phyloP scores from a whole-genome alignment of 2,888 invertebrate genomes.

The Agrochola circellaris region DNA sequence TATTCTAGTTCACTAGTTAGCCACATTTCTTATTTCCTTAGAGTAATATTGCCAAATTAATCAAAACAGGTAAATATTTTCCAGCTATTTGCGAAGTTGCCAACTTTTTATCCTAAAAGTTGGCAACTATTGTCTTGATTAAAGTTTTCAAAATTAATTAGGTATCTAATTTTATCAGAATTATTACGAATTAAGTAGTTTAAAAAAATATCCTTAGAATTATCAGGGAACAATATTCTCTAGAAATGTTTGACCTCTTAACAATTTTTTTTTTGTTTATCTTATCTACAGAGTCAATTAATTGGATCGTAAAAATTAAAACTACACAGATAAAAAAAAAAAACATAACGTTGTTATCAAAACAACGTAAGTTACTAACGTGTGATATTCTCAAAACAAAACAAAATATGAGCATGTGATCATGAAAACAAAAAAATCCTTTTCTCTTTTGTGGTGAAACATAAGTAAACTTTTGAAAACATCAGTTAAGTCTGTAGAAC shows the following conservation, averaged over 20 bases:
- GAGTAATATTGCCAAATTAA: too few relatives aligned
- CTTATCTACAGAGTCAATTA: slow-evolving; percentile 47
- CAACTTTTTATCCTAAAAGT: too few relatives aligned
- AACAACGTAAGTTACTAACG: slow-evolving; percentile 4
- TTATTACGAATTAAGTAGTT: neutral
- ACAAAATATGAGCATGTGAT: neutral
- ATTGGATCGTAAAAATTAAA: slow-evolving; percentile 61
- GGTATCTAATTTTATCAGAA: neutral
- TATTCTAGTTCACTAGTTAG: too few relatives aligned
- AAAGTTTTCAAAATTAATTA: neutral
- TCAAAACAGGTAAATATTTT: too few relatives aligned
- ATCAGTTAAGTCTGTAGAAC: neutral
- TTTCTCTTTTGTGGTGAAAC: neutral
- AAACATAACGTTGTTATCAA: slow-evolving; percentile 5
- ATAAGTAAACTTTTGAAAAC: neutral
- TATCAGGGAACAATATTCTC: neutral
- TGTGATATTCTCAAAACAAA: slow-evolving; percentile 11
- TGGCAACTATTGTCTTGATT: too few relatives aligned
- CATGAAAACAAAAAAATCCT: neutral
- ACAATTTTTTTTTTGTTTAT: slow-evolving; percentile 3
- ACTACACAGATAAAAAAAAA: slow-evolving; percentile 30
- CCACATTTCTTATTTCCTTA: too few relatives aligned
- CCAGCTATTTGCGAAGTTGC: too few relatives aligned
- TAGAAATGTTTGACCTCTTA: slow-evolving; percentile 1
- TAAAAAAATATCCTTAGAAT: neutral